These are phyloP conservation scores for Phalloptychus januarius DNA, from an alignment of 2,797 vertebrate species.

Conservation along the genomic window DNA sequence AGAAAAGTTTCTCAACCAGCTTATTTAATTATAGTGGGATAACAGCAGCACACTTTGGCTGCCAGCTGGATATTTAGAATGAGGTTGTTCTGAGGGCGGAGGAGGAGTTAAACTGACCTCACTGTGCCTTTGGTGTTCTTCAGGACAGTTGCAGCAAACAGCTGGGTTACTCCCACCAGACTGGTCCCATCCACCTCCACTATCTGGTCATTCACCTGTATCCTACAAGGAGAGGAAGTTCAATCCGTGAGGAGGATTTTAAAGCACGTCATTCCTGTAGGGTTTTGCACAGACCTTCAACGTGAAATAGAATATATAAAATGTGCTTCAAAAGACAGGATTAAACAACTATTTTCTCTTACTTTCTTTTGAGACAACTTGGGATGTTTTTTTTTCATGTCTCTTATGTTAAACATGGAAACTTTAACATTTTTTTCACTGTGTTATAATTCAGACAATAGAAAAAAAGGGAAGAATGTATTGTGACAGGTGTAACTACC, in stretches of 20 bases:
- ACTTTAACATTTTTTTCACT: neutral
- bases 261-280: constrained; percentile 11
- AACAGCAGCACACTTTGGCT: neutral
- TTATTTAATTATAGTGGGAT: constrained; percentile 14
- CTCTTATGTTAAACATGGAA: neutral
- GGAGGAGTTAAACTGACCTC: constrained; percentile 77
- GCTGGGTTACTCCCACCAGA: constrained; percentile 91
- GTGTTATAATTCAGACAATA: neutral
- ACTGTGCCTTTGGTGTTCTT: constrained; percentile 95
- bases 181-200: constrained; percentile 93
- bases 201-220: constrained; percentile 95
- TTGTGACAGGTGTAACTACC: neutral
- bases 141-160: constrained; percentile 92
- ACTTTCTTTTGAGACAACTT: constrained; percentile 25
- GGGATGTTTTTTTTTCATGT: constrained; percentile 41
- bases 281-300: neutral
- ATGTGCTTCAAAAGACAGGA: neutral
- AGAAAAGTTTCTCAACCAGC: constrained; percentile 6
- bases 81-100: neutral
- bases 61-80: constrained; percentile 15
- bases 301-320: neutral
- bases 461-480: neutral
- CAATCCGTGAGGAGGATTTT: constrained; percentile 1
- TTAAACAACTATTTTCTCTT: constrained; percentile 35
- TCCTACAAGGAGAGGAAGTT: constrained; percentile 76